Evolutionary conservation across 92 coral and sea anemone genomes (phyloP).

Genomic region (Muricea muricata): DNA sequence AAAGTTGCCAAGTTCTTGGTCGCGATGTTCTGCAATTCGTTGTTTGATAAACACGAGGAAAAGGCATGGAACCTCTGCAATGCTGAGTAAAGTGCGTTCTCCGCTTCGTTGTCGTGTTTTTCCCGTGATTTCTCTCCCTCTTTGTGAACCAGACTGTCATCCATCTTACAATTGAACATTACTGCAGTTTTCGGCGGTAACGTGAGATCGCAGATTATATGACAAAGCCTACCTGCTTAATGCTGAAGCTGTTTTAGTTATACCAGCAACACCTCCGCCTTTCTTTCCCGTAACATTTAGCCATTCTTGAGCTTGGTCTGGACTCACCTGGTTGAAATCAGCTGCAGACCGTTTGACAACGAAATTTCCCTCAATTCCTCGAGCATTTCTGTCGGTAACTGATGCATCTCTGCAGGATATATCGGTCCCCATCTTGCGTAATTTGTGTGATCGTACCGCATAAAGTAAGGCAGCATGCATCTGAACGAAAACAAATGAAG

Average conservation of each 20-base stretch:
- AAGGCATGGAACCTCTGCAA: not conserved
- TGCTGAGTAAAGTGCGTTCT: not conserved
- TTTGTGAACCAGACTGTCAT: slow-evolving; percentile 17
- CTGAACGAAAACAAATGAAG: slow-evolving; percentile 21
- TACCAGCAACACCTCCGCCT: slow-evolving; percentile 69
- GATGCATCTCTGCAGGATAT: slow-evolving; percentile 52
- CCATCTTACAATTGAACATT: slow-evolving; percentile 12
- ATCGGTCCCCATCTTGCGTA: slow-evolving; percentile 49
- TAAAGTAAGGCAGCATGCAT: slow-evolving; percentile 48
- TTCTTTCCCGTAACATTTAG: slow-evolving; percentile 56
- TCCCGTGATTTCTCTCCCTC: slow-evolving; percentile 30
- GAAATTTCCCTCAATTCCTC: slow-evolving; percentile 41
- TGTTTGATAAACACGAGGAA: not conserved
- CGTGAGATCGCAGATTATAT: slow-evolving; percentile 59
- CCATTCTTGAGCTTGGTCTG: slow-evolving; percentile 50
- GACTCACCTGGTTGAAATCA: slow-evolving; percentile 38
- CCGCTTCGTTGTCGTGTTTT: slow-evolving; percentile 41
- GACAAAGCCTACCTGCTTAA: slow-evolving; percentile 72
- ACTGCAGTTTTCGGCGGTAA: slow-evolving; percentile 45
- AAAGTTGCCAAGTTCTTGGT: slow-evolving; percentile 63
- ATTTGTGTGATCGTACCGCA: slow-evolving; percentile 46
- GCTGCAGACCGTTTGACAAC: slow-evolving; percentile 20
- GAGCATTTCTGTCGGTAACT: not conserved
- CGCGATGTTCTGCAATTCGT: slow-evolving; percentile 44
- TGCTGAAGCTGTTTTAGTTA: slow-evolving; percentile 67